Percentiles rank a stretch among this genome's conserved stretches.
Conservation (phyloP, 1,140 invertebrate species). For the Camponotus vicinus region DNA sequence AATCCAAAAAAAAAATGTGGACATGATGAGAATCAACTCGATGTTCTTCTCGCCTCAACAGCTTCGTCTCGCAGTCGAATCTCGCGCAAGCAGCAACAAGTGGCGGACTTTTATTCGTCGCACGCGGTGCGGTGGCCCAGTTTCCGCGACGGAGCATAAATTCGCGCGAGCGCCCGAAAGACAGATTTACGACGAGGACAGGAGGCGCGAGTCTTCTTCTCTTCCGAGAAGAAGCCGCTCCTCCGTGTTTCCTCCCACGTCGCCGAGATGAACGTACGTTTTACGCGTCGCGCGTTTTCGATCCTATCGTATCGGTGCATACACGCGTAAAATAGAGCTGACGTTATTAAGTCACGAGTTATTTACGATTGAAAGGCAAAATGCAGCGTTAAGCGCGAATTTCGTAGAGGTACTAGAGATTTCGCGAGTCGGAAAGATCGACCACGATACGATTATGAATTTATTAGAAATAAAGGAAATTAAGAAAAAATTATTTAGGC, state of each 20-base stretch:
- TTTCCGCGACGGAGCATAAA: constrained; percentile 66
- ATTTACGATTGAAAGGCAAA: background rate
- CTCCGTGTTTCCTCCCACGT: background rate
- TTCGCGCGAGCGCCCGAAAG: constrained; percentile 53
- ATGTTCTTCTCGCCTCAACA: too few relatives aligned
- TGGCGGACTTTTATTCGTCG: constrained; percentile 70
- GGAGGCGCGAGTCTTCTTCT: constrained; percentile 41
- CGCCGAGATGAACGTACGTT: background rate
- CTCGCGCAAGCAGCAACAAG: constrained; percentile 66
- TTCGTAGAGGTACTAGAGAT: background rate
- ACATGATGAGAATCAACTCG: background rate
- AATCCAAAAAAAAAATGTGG: background rate
- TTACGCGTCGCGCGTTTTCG: background rate
- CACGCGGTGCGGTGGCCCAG: constrained; percentile 64
- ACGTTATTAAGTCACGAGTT: constrained; percentile 12
- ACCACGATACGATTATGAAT: background rate
- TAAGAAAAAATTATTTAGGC: background rate
- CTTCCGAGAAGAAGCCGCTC: constrained; percentile 41
- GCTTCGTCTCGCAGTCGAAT: constrained; percentile 16
- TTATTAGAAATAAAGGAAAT: background rate
- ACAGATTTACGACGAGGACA: constrained; percentile 57
- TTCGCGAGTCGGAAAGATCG: background rate
- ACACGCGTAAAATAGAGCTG: background rate
- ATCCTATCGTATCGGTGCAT: constrained; percentile 2
- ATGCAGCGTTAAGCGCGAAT: constrained; percentile 13